Evolutionary conservation across 1,140 invertebrate species (phyloP).

Genomic region (Philotrypesis tridentata): DNA sequence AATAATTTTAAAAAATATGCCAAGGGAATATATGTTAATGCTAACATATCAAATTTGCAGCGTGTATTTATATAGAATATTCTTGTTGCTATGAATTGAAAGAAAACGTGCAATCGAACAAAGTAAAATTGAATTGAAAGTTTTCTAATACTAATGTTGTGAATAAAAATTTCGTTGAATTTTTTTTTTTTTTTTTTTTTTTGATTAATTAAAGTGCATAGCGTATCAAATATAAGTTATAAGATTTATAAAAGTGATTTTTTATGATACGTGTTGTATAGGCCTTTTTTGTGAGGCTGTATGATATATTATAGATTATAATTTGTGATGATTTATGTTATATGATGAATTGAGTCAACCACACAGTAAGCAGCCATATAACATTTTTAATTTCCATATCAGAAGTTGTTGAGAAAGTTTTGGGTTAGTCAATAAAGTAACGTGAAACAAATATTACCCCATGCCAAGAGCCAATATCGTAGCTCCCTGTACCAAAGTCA

Average conservation of each 20-base stretch:
- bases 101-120: not conserved
- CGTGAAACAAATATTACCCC: conserved; percentile 65
- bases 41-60: not conserved
- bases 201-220: not conserved
- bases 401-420: conserved; percentile 22
- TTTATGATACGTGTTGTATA: not conserved
- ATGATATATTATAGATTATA: not conserved
- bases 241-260: not conserved
- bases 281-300: not conserved
- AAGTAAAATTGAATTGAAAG: not conserved
- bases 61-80: not conserved
- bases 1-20: not conserved
- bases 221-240: not conserved
- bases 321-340: not conserved
- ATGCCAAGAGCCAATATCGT: conserved; percentile 70
- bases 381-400: conserved; percentile 40
- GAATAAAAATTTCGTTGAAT: not conserved
- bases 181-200: not conserved
- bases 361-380: conserved; percentile 16
- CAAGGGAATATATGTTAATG: not conserved
- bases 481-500: conserved; percentile 71
- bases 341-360: not conserved
- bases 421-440: conserved; percentile 46
- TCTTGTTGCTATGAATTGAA: not conserved
- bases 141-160: not conserved